Conservation (phyloP, 2,113 vertebrate genomes). For the Macrotus californicus region DNA sequence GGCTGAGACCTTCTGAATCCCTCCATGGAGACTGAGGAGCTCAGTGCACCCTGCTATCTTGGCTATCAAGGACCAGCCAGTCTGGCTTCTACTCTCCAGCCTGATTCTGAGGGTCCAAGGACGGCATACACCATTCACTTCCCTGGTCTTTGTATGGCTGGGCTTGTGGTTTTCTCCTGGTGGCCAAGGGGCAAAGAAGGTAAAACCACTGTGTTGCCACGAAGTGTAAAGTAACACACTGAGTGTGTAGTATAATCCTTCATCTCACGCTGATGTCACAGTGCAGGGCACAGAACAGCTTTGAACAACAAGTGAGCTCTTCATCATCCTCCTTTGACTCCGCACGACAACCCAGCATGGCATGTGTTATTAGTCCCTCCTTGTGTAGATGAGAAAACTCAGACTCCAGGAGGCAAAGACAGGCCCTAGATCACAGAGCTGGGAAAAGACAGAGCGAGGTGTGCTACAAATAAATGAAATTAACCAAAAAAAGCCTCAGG, state of each 20-base stretch:
- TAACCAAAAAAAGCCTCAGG: neutral
- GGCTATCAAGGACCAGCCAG: neutral
- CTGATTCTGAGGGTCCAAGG: neutral
- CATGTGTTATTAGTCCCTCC: neutral
- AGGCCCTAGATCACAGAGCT: neutral
- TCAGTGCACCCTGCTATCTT: neutral
- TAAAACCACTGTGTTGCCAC: neutral
- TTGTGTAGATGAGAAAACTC: neutral
- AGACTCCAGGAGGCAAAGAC: neutral
- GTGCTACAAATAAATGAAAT: neutral
- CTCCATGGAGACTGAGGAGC: fast-evolving
- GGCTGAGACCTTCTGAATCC: neutral
- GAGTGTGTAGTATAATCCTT: neutral
- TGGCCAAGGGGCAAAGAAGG: neutral
- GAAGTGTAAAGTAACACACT: no score
- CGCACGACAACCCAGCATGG: neutral
- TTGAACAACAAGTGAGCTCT: neutral
- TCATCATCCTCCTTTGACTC: neutral
- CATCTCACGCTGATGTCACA: neutral
- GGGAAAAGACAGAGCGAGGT: neutral
- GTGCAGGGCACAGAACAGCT: neutral
- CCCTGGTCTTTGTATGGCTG: neutral
- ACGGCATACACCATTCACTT: fast-evolving
- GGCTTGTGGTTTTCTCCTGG: neutral
- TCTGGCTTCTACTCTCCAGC: neutral